Percentiles rank a stretch among this genome's conserved stretches.
Evolutionary conservation across 1,140 invertebrate species (phyloP).

Genomic region (Hylaeus volcanicus): DNA sequence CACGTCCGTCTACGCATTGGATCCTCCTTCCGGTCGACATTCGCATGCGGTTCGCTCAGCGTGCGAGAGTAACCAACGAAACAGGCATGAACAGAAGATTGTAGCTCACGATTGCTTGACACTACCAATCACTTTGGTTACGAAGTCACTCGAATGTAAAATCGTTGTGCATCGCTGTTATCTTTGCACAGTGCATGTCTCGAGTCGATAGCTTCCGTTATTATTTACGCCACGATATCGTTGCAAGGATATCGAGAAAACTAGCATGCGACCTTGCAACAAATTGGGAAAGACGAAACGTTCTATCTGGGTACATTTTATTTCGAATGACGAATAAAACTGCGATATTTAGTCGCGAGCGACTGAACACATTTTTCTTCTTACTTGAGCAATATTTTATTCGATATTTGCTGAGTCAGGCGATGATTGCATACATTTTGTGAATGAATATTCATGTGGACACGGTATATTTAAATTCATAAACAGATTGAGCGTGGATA

Average conservation of each 20-base stretch:
- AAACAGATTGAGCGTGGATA: no score
- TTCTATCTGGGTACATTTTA: no score
- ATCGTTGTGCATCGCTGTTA: background rate
- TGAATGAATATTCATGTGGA: no score
- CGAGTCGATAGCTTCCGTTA: slow-evolving; percentile 6
- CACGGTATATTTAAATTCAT: no score
- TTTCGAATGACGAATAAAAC: no score
- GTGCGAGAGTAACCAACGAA: background rate
- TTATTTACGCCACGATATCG: slow-evolving; percentile 9
- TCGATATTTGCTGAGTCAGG: no score
- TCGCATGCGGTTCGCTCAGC: slow-evolving; percentile 4
- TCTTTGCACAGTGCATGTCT: slow-evolving; percentile 33
- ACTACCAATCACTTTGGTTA: background rate
- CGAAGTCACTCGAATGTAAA: slow-evolving; percentile 7
- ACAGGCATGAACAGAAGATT: background rate
- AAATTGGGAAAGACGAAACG: no score
- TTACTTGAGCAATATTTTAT: no score
- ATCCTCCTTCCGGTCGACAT: background rate
- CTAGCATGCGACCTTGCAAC: background rate
- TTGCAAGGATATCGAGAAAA: background rate
- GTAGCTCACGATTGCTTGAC: background rate
- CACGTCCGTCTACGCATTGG: background rate
- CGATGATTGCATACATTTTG: no score
- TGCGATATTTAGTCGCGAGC: no score
- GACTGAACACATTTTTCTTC: no score